These are phyloP conservation scores for Antitype chi DNA, from an alignment of 2,888 invertebrate species.

Conservation along the genomic window DNA sequence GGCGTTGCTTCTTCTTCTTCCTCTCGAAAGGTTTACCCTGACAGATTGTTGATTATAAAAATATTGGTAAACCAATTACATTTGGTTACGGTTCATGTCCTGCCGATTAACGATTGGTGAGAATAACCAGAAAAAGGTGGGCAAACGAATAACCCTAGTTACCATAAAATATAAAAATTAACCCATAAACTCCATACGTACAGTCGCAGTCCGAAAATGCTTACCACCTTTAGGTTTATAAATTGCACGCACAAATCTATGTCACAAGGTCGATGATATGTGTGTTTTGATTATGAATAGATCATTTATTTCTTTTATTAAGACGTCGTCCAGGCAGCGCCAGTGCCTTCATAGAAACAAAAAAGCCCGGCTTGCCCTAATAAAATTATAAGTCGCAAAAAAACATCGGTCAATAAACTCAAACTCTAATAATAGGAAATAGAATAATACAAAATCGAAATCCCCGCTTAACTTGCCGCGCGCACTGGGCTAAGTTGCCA, in stretches of 20 bases:
- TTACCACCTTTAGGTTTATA: not conserved
- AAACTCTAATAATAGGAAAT: no score
- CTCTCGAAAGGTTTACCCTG: conserved; percentile 84
- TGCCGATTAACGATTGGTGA: not conserved
- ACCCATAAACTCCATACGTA: not conserved
- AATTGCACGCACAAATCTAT: not conserved
- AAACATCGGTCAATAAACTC: no score
- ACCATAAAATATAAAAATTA: not conserved
- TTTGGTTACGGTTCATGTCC: not conserved
- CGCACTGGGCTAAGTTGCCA: no score
- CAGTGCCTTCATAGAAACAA: no score
- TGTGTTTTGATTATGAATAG: not conserved
- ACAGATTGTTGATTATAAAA: not conserved
- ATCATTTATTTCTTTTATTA: no score
- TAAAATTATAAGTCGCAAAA: no score
- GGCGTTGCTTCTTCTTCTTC: conserved; percentile 84
- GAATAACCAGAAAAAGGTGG: not conserved
- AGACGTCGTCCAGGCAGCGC: no score
- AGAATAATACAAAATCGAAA: no score
- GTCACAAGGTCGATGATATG: not conserved
- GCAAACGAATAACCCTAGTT: not conserved
- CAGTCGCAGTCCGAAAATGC: not conserved
- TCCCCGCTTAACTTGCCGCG: no score
- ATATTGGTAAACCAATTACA: not conserved
- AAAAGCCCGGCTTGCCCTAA: no score